Evolutionary conservation across 2,113 vertebrate genomes (phyloP).

Genomic region (Dipodomys spectabilis): DNA sequence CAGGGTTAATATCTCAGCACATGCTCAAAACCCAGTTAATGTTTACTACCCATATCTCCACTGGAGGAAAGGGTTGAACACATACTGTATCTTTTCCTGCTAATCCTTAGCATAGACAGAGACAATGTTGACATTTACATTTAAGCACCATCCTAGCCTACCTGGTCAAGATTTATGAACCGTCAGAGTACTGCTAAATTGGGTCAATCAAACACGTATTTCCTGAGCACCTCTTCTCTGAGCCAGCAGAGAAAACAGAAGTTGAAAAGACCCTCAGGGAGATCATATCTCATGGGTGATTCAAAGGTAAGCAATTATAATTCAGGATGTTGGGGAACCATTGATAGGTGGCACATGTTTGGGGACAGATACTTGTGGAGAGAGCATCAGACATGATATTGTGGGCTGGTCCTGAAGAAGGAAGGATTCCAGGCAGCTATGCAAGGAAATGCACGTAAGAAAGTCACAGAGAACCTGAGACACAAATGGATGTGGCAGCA

Average conservation of each 20-base stretch:
- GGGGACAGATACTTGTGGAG: accelerated
- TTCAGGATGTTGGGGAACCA: not conserved
- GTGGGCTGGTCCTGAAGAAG: not conserved
- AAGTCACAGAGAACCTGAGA: not conserved
- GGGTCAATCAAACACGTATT: not conserved
- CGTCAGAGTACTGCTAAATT: not conserved
- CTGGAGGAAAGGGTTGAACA: not conserved
- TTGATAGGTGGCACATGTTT: accelerated
- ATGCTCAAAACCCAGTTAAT: slow-evolving; percentile 40
- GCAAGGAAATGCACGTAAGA: not conserved
- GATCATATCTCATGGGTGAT: not conserved
- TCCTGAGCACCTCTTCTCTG: not conserved
- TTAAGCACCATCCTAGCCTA: not conserved
- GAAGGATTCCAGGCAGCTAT: not conserved
- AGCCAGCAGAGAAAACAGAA: not conserved
- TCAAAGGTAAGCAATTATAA: not conserved
- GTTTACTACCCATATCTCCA: not conserved
- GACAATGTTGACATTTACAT: not conserved
- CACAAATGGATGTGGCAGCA: not conserved
- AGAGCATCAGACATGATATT: not conserved
- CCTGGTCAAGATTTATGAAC: not conserved
- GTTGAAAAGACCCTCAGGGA: not conserved
- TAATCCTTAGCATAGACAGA: not conserved
- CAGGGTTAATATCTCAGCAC: not conserved
- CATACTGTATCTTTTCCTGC: not conserved